These are phyloP conservation scores for Hoplostethus atlanticus DNA, from an alignment of 2,797 vertebrate genomes.

Conservation along the genomic window DNA sequence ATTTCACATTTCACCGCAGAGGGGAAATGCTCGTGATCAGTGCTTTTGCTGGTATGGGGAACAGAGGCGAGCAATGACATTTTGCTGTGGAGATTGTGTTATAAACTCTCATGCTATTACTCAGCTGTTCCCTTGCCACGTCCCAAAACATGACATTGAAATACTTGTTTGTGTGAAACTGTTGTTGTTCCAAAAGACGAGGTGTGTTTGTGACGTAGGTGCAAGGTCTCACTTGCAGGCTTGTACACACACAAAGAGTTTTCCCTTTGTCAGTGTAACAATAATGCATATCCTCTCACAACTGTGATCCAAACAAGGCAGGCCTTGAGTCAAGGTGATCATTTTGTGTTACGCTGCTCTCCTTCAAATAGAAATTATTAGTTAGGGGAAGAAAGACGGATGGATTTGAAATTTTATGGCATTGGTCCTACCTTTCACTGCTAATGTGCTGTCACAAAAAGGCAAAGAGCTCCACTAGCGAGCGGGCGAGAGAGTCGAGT, in stretches of 20 bases:
- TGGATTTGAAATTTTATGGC: conserved; percentile 36
- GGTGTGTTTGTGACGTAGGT: conserved; percentile 8
- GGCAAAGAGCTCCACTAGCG: conserved; percentile 34
- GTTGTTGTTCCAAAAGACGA: conserved; percentile 18
- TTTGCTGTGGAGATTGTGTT: conserved; percentile 73
- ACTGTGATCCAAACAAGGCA: background rate
- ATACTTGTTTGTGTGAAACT: conserved; percentile 34
- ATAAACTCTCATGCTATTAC: conserved; percentile 47
- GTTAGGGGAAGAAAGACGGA: conserved; percentile 20
- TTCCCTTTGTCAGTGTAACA: conserved; percentile 12
- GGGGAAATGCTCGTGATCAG: conserved; percentile 15
- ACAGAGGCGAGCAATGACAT: conserved; percentile 65
- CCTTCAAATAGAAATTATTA: conserved; percentile 10
- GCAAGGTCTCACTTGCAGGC: conserved; percentile 26
- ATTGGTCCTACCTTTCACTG: conserved; percentile 41
- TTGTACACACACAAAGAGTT: conserved; percentile 16
- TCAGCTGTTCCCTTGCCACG: conserved; percentile 56
- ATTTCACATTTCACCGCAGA: conserved; percentile 32
- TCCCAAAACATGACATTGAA: conserved; percentile 17
- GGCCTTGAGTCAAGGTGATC: background rate
- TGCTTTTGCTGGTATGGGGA: conserved; percentile 30
- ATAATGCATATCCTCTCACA: conserved; percentile 26
- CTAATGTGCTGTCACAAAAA: conserved; percentile 67
- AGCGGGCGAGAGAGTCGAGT: conserved; percentile 37
- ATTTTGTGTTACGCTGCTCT: background rate